Evolutionary conservation across 1,140 invertebrate species (phyloP), one percentile per base, ranked within the genome.

Genomic region (Tetramorium alpestre): DNA sequence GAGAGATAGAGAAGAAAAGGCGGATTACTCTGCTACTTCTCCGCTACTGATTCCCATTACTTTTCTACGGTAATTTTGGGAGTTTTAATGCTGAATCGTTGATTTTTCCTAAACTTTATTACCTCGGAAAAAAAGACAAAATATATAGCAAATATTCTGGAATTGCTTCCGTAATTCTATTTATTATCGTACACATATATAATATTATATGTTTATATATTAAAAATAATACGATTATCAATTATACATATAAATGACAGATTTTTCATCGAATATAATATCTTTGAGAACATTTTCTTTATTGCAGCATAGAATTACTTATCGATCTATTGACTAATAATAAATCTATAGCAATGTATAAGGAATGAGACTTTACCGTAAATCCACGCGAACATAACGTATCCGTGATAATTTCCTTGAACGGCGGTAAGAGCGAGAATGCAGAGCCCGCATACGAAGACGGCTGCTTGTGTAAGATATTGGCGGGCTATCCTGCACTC

Each of bases 401-500:
- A 98, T 85, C 97, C 97, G 87, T 97, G 96, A 89, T 97, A 97
- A 88, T 97, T 97, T 28, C 97, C 97, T 90, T 98, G 97, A 25
- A 98, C 97, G 0, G 98, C 97, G 5, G 98, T 98, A n/a, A 98
- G 96, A 3, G 98, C 97, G 89, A 98, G 95, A 11, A 98, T 97
- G 25, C 97, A 97, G 10, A 97, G 95, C n/a, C 96, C 98, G 94
- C 97, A 98, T 94, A 98, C 97, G 91, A 97, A 98, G 18, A 97
- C 96, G 5, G 97, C 97, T 1, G 97, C 97, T 94, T 97, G 97
- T 69, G 97, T 98, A 0, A 98, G 96, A 93, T 98, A 98, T 93
- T 98, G 98, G 33, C 98, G 95, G 0, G 97, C 98, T 67, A 99
- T 98, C 64, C 97, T 96, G 93, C 98, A 99, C 92, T 98, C 98